Evolutionary conservation across 2,113 vertebrate species (phyloP).

Genomic region (Arizona elegans): DNA sequence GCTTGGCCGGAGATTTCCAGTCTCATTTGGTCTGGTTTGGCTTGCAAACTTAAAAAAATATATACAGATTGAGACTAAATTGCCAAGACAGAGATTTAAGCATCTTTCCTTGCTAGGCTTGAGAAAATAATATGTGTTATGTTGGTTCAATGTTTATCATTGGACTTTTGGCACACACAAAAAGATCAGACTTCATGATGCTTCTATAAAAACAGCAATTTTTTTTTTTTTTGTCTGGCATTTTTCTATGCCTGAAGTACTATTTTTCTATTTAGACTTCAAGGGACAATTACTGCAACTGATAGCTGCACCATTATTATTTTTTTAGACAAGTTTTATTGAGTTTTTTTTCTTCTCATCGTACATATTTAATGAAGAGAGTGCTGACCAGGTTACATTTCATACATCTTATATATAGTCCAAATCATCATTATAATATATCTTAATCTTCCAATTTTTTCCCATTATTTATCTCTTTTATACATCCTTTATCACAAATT

Average conservation of each 20-base stretch:
- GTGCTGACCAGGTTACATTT: no score
- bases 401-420: no score
- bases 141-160: neutral
- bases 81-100: neutral
- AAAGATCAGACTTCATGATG: neutral
- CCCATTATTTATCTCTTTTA: no score
- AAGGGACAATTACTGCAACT: neutral
- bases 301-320: neutral
- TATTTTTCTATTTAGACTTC: neutral
- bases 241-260: neutral
- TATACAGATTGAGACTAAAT: neutral
- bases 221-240: neutral
- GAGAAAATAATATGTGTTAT: neutral
- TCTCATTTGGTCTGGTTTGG: no score
- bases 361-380: no score
- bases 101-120: neutral
- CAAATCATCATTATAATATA: no score
- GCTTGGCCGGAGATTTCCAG: neutral
- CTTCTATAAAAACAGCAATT: neutral
- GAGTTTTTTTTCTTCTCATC: no score
- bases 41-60: neutral
- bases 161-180: neutral
- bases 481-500: no score
- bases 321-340: no score
- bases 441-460: no score